Base-by-base conservation (phyloP, 2,113 vertebrate genomes). In the Caranx melampygus region DNA sequence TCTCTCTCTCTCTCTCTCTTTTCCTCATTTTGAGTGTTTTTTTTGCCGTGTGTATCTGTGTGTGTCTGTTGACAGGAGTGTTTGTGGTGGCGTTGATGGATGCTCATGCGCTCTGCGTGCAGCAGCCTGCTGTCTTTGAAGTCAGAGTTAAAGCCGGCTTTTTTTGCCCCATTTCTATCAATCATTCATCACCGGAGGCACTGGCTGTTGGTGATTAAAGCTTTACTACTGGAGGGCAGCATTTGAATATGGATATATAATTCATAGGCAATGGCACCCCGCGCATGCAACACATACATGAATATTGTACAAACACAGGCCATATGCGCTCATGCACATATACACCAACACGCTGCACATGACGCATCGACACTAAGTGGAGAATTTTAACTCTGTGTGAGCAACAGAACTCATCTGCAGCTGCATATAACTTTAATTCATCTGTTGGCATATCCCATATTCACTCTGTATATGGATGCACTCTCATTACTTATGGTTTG, bases 161-260 rank as follows among this genome's bases (percentile, higher is more conserved):
- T 90, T 92, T 92, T 87, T 88, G 92, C 91, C 94, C 94, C 88
- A 93, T 95, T 95, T 95, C 92, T 92, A 95, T 95, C 93, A 95
- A 94, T 95, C 94, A 95, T 95, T 94, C 91, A 95, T 94, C 94
- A 92, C 92, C 79, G 82, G 88, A 91, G 91, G 92, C 90, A 72
- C 87, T 89, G 92, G 88, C 92, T 93, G 88, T 87, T 89, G 92
- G 92, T 95, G 94, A 95, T 95, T 95, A 95, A 94, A 94, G 92
- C 92, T 84, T 79, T 82, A 79, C 92, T 92, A 72, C 92, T 91
- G 88, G 88, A 92, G 90, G 88, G 86, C 87, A 92, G 90, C 91
- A 90, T 93, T 89, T 93, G 88, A 93, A 94, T 94, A 91, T 93
- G 92, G 88, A 94, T 95, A 87, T 93, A 93, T 94, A 92, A 94